Conservation (phyloP, 2,113 vertebrate genomes). For the Sylvietta virens region DNA sequence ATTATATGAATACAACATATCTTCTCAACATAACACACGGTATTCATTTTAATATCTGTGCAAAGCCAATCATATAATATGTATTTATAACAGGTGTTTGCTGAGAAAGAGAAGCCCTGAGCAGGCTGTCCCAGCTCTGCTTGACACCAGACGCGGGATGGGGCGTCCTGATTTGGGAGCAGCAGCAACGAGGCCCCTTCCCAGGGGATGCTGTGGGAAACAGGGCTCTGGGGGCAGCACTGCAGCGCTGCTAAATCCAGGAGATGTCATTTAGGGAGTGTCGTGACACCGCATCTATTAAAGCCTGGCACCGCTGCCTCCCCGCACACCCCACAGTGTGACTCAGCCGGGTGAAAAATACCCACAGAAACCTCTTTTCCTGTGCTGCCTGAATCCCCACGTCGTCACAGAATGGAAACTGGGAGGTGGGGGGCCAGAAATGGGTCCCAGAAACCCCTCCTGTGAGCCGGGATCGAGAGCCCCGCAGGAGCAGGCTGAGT, state of each 20-base stretch:
- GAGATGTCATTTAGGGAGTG: background rate
- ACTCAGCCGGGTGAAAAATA: background rate
- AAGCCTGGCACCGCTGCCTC: background rate
- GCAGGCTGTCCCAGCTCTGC: background rate
- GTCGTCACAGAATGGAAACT: fast-evolving
- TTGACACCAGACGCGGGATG: background rate
- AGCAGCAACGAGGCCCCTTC: background rate
- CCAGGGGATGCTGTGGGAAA: background rate
- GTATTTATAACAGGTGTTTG: too few relatives aligned
- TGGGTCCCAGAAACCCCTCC: background rate
- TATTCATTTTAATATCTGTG: too few relatives aligned
- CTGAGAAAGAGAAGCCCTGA: background rate
- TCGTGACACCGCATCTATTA: background rate
- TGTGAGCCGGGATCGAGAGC: background rate
- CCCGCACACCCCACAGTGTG: background rate
- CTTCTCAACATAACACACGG: too few relatives aligned
- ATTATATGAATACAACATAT: too few relatives aligned
- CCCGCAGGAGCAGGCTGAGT: background rate
- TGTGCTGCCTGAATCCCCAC: background rate
- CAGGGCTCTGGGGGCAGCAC: background rate
- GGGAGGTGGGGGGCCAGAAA: background rate
- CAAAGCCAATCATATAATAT: too few relatives aligned
- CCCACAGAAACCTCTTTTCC: background rate
- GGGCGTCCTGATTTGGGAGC: background rate
- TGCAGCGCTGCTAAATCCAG: background rate